phyloP scores from a whole-genome alignment of 2,797 vertebrate species.

The Takifugu ocellatus region DNA sequence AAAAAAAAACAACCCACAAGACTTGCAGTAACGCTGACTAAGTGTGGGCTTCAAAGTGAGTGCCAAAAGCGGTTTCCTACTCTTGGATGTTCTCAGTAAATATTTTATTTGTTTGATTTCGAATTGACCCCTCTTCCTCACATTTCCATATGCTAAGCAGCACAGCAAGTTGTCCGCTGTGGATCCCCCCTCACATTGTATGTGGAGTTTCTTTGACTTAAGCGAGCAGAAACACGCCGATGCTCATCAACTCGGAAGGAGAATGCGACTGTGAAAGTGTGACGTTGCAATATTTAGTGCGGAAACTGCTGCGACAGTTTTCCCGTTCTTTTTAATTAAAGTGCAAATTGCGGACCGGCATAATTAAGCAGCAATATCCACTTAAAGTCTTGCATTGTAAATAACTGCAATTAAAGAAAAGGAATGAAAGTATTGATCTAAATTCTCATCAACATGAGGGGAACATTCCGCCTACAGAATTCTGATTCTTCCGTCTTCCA shows the following conservation, averaged over 20 bases:
- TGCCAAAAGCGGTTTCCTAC: constrained; percentile 60
- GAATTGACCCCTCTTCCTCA: constrained; percentile 46
- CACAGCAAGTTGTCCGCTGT: constrained; percentile 17
- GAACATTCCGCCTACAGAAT: constrained; percentile 22
- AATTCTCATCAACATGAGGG: constrained; percentile 39
- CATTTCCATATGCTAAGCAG: constrained; percentile 50
- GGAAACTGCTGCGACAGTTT: constrained; percentile 42
- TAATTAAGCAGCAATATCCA: constrained; percentile 67
- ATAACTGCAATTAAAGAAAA: constrained; percentile 65
- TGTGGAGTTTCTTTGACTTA: background rate
- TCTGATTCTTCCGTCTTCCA: constrained; percentile 18
- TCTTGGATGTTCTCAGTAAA: constrained; percentile 55
- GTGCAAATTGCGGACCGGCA: constrained; percentile 56
- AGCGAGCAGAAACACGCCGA: background rate
- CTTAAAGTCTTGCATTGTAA: constrained; percentile 67
- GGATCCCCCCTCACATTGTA: constrained; percentile 2
- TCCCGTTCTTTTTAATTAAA: constrained; percentile 58
- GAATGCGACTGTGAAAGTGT: constrained; percentile 38
- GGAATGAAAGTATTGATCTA: constrained; percentile 69
- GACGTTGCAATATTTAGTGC: constrained; percentile 21
- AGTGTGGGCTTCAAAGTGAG: constrained; percentile 57
- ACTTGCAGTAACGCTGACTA: constrained; percentile 47
- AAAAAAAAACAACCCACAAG: constrained; percentile 31
- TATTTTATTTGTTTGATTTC: constrained; percentile 67
- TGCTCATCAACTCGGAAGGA: too few relatives aligned